Conservation (phyloP, 2,113 vertebrate genomes). For the Neogale vison region DNA sequence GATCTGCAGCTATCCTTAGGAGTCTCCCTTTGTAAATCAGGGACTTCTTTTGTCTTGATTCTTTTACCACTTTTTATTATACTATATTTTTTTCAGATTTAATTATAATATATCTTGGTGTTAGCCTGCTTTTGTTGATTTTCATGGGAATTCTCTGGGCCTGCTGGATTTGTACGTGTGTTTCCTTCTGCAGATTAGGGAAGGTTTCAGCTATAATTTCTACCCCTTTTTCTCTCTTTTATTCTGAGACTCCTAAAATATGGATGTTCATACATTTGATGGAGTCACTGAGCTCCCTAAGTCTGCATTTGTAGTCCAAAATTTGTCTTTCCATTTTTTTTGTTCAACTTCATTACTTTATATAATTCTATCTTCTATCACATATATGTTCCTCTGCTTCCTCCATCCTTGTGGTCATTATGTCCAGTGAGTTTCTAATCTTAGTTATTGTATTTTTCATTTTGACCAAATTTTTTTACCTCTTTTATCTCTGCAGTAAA, state of each 20-base stretch:
- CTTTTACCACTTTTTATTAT: not conserved
- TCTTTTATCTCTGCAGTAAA: not conserved
- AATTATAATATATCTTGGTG: not conserved
- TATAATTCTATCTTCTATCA: not conserved
- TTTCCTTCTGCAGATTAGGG: not conserved
- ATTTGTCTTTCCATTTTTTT: not conserved
- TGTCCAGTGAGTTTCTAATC: not conserved
- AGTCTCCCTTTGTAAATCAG: not conserved
- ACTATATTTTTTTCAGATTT: not conserved
- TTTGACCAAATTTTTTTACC: not conserved
- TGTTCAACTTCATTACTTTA: not conserved
- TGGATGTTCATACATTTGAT: not conserved
- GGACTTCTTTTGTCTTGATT: not conserved
- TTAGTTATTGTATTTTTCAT: not conserved
- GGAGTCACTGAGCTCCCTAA: not conserved
- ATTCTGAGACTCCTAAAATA: not conserved
- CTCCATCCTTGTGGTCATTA: not conserved
- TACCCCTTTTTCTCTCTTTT: not conserved
- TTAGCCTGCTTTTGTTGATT: not conserved
- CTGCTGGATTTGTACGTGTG: not conserved
- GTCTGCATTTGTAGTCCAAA: too few relatives aligned
- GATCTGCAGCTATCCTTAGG: not conserved
- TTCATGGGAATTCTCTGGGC: not conserved
- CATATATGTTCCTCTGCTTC: not conserved
- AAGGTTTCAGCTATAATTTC: not conserved